These are phyloP conservation scores for Hydrophis major DNA, from an alignment of 2,797 vertebrate genomes.

Conservation along the genomic window DNA sequence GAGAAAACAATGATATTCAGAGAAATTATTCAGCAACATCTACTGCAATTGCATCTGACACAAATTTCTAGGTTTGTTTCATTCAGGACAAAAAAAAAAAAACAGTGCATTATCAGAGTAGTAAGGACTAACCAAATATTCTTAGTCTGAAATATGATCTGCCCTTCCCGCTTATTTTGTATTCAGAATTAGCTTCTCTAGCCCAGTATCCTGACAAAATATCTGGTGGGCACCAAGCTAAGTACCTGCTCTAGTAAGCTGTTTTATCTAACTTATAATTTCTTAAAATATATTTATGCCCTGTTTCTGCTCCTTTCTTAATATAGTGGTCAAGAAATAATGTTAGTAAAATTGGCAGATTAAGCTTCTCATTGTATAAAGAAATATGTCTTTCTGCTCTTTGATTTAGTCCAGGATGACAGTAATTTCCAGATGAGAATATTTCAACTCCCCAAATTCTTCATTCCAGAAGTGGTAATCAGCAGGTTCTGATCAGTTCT, in stretches of 20 bases:
- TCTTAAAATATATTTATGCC: not conserved
- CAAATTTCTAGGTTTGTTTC: constrained; percentile 10
- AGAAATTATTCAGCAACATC: constrained; percentile 14
- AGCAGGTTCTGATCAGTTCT: no score
- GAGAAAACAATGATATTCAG: constrained; percentile 31
- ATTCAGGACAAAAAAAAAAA: not conserved
- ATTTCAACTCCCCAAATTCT: not conserved
- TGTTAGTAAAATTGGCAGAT: not conserved
- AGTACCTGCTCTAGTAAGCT: not conserved
- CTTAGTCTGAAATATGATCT: not conserved
- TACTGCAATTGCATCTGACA: constrained; percentile 14
- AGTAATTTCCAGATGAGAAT: not conserved
- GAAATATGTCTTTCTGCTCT: not conserved
- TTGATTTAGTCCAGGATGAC: not conserved
- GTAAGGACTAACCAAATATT: not conserved
- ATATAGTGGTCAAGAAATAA: not conserved
- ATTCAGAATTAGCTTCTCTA: not conserved
- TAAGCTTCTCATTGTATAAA: not conserved
- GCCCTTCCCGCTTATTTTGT: not conserved
- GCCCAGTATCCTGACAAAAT: not conserved
- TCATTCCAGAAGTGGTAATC: no score
- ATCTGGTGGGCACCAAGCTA: not conserved
- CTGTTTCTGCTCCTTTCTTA: not conserved
- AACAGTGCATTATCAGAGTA: not conserved
- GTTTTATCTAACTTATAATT: not conserved